Evolutionary conservation across 2,113 vertebrate genomes (phyloP).

Genomic region (Engraulis encrasicolus): DNA sequence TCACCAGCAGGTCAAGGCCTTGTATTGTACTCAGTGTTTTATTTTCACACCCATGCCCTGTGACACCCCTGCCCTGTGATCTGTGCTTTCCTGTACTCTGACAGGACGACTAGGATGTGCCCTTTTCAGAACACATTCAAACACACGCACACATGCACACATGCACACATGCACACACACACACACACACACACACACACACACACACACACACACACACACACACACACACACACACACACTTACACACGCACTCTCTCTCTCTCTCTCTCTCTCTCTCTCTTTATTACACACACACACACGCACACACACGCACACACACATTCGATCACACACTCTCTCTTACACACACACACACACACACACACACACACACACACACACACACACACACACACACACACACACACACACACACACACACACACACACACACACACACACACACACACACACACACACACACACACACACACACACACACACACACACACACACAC

Average conservation of each 20-base stretch:
- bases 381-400: too few relatives aligned
- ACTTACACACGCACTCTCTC: too few relatives aligned
- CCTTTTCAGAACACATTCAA: not conserved
- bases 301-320: not conserved
- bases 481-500: too few relatives aligned
- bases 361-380: too few relatives aligned
- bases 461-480: not conserved
- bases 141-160: not conserved
- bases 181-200: too few relatives aligned
- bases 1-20: not conserved
- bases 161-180: too few relatives aligned
- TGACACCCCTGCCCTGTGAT: too few relatives aligned
- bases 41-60: constrained; percentile 15
- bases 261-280: not conserved
- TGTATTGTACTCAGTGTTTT: not conserved
- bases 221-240: too few relatives aligned
- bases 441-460: too few relatives aligned
- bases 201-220: too few relatives aligned
- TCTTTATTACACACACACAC: not conserved
- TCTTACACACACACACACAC: too few relatives aligned
- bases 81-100: constrained; percentile 9
- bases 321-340: too few relatives aligned
- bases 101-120: not conserved
- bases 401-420: not conserved
- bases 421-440: not conserved